A percentile compares a stretch with the other conserved stretches of the same genome.
Evolutionary conservation across 2,888 invertebrate genomes (phyloP).

Genomic region (Megastigmus dorsalis): DNA sequence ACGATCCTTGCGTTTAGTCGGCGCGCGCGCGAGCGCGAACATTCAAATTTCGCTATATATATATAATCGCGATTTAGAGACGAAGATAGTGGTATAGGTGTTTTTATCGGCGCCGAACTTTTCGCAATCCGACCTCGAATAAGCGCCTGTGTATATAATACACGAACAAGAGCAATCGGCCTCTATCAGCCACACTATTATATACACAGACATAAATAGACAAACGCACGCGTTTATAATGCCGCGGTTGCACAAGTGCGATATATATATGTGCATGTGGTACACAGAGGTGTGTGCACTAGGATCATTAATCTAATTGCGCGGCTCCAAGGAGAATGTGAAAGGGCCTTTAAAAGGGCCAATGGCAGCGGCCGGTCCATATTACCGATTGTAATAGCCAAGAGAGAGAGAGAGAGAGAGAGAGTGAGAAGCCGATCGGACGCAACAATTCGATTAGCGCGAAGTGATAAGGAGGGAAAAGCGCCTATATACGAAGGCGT

Average conservation of each 20-base stretch:
- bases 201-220: too few relatives aligned
- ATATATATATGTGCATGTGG: not conserved
- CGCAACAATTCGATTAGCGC: slow-evolving; percentile 55
- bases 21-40: slow-evolving; percentile 7
- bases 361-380: slow-evolving; percentile 20
- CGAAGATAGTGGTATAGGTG: slow-evolving; percentile 10
- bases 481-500: slow-evolving; percentile 40
- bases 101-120: slow-evolving; percentile 22
- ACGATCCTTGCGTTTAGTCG: not conserved
- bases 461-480: slow-evolving; percentile 47
- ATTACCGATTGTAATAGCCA: not conserved
- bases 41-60: slow-evolving; percentile 45
- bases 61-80: slow-evolving; percentile 10
- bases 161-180: too few relatives aligned
- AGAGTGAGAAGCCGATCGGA: slow-evolving; percentile 3
- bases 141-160: too few relatives aligned
- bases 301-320: slow-evolving; percentile 49
- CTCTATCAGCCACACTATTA: too few relatives aligned
- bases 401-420: not conserved
- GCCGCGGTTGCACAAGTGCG: slow-evolving; percentile 1
- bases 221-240: too few relatives aligned
- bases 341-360: slow-evolving; percentile 41
- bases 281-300: not conserved
- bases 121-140: slow-evolving; percentile 46
- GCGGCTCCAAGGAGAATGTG: slow-evolving; percentile 31